These are phyloP conservation scores for Cherax destructor DNA, from an alignment of 1,140 invertebrate species.

Conservation along the genomic window DNA sequence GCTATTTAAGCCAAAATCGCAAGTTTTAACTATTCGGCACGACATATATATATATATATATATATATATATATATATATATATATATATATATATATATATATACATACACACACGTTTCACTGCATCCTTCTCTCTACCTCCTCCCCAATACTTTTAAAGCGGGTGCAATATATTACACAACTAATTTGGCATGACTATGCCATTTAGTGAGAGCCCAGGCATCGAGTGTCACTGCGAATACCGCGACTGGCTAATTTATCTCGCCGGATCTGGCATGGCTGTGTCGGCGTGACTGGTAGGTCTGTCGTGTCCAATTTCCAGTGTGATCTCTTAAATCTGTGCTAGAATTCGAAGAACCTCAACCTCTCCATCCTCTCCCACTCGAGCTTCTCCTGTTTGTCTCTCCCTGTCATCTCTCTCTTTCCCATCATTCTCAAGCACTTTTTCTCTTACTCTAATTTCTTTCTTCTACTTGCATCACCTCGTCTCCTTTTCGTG, in stretches of 20 bases:
- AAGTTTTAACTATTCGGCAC: too few relatives aligned
- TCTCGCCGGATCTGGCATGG: not conserved
- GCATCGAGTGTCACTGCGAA: too few relatives aligned
- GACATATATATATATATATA: not conserved
- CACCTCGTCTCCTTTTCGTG: too few relatives aligned
- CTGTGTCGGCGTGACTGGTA: not conserved
- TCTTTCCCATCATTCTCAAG: not conserved
- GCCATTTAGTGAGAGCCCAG: too few relatives aligned
- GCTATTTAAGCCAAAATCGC: too few relatives aligned
- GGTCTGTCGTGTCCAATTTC: not conserved
- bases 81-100: slow-evolving; percentile 6
- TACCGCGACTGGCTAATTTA: not conserved
- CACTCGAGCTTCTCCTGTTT: not conserved
- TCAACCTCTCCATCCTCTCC: not conserved
- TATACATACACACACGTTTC: not conserved
- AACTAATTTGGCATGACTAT: not conserved
- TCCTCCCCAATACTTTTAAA: not conserved
- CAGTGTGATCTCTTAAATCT: slow-evolving; percentile 6
- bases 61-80: slow-evolving; percentile 6
- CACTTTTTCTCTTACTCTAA: not conserved
- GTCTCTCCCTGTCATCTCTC: not conserved
- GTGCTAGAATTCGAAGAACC: not conserved
- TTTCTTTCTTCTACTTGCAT: not conserved
- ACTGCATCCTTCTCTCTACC: not conserved
- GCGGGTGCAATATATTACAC: not conserved